These are phyloP conservation scores for Oscheius sp. DNA, from an alignment of 2,888 invertebrate genomes.

Conservation along the genomic window DNA sequence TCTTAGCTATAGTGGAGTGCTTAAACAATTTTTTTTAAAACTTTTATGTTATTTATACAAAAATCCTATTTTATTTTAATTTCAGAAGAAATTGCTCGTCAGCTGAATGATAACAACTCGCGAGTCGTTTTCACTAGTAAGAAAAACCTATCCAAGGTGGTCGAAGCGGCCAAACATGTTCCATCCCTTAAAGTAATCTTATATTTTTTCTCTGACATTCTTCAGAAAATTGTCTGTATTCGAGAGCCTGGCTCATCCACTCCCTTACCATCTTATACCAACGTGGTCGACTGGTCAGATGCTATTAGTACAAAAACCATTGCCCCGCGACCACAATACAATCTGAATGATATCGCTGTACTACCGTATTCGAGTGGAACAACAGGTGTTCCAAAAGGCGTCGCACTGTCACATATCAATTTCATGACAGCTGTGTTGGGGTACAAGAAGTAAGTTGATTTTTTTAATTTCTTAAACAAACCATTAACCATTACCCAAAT, in stretches of 20 bases:
- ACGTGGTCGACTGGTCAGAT: neutral
- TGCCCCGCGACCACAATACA: neutral
- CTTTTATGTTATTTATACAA: too few relatives aligned
- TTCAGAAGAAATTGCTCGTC: conserved; percentile 52
- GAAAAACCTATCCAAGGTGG: conserved; percentile 39
- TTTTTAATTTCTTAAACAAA: neutral
- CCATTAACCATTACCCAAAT: neutral
- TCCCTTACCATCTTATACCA: neutral
- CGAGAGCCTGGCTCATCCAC: neutral
- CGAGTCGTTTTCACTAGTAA: conserved; percentile 42
- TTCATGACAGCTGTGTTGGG: conserved; percentile 22
- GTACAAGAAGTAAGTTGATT: conserved; percentile 5
- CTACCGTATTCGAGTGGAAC: conserved; percentile 76
- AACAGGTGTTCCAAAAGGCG: conserved; percentile 63
- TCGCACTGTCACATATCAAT: conserved; percentile 53
- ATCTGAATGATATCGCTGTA: conserved; percentile 35
- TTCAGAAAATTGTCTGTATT: conserved; percentile 42
- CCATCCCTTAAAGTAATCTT: conserved; percentile 27
- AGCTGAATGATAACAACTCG: conserved; percentile 44
- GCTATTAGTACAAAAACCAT: neutral
- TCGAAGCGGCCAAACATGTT: conserved; percentile 38
- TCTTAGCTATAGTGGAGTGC: too few relatives aligned
- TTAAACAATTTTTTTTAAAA: neutral
- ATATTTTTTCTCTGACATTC: neutral
- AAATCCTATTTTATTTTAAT: too few relatives aligned